Evolutionary conservation across 1,140 invertebrate species (phyloP).

Genomic region (Panagrolaimus sp.): DNA sequence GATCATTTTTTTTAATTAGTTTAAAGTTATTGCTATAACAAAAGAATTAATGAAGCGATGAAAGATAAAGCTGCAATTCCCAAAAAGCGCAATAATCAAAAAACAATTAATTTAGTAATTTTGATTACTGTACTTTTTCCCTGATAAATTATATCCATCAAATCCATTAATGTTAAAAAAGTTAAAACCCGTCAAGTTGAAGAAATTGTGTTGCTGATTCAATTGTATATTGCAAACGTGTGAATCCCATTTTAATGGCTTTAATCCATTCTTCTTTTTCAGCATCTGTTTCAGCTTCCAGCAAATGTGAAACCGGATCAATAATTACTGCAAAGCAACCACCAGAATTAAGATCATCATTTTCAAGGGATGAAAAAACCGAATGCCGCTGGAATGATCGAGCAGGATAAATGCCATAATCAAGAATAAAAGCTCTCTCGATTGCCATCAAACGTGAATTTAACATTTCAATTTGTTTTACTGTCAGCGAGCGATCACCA

Average conservation of each 20-base stretch:
- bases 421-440: constrained; percentile 12
- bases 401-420: constrained; percentile 5
- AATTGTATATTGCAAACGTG: constrained; percentile 20
- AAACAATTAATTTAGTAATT: no score
- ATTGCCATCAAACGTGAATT: constrained; percentile 13
- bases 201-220: constrained; percentile 19
- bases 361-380: constrained; percentile 8
- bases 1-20: no score
- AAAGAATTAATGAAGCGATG: no score
- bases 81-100: no score
- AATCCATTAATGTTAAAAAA: no score
- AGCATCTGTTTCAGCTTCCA: neutral
- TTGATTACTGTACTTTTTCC: no score
- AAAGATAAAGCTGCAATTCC: no score
- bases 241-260: constrained; percentile 10
- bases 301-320: constrained; percentile 15
- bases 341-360: neutral
- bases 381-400: constrained; percentile 8
- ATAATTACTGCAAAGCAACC: constrained; percentile 21
- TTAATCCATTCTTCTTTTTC: neutral
- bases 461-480: constrained; percentile 13
- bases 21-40: no score
- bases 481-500: neutral
- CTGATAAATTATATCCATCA: neutral
- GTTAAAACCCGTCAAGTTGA: constrained; percentile 18